Evolutionary conservation across 2,797 vertebrate genomes (phyloP).

Genomic region (Micromesistius poutassou): DNA sequence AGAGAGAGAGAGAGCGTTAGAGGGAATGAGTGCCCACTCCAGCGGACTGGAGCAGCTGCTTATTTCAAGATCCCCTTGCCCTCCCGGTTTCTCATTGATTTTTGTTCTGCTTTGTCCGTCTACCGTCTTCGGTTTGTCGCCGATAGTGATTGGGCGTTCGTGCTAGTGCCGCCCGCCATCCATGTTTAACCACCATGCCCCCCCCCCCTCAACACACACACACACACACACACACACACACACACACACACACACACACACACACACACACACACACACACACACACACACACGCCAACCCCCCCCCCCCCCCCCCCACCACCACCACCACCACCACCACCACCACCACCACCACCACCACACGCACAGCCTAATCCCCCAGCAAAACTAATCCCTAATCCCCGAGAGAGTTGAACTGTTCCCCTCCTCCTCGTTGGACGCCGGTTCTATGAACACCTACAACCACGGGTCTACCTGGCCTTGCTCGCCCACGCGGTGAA

Average conservation of each 20-base stretch:
- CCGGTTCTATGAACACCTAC: constrained; percentile 32
- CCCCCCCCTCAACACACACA: constrained; percentile 32
- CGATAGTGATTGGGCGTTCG: constrained; percentile 48
- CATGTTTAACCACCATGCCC: constrained; percentile 70
- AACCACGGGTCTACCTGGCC: constrained; percentile 14
- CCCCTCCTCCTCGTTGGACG: background rate
- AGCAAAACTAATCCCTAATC: constrained; percentile 79
- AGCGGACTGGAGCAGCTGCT: constrained; percentile 38
- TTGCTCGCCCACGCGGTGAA: constrained; percentile 16
- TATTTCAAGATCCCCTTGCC: constrained; percentile 44
- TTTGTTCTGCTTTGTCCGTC: constrained; percentile 15
- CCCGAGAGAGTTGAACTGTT: constrained; percentile 65
- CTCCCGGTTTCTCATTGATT: constrained; percentile 19
- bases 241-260: no score
- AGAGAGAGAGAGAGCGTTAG: no score
- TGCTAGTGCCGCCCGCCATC: constrained; percentile 55
- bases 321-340: background rate
- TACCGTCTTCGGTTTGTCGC: constrained; percentile 32
- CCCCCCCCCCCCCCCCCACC: no score
- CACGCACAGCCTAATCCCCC: constrained; percentile 62
- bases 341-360: constrained; percentile 35
- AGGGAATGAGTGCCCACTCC: background rate
- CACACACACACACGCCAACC: no score
- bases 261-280: no score
- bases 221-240: no score